These are phyloP conservation scores for Drosophila dunni DNA, from an alignment of 1,140 invertebrate species.

Conservation along the genomic window DNA sequence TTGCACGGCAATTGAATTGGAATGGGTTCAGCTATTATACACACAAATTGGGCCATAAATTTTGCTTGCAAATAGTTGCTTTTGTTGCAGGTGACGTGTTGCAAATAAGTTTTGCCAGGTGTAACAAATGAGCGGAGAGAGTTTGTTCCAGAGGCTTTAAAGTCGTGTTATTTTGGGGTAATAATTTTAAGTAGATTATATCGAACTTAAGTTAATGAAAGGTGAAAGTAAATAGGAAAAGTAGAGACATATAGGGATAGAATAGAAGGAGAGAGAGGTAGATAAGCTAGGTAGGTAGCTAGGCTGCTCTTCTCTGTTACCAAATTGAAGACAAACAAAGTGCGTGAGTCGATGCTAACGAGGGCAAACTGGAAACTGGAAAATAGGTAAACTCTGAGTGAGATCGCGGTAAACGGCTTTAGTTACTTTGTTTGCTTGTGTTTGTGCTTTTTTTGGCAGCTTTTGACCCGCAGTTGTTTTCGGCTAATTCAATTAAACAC, in stretches of 20 bases:
- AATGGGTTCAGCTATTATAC: neutral
- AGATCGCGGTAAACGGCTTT: neutral
- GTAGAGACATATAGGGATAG: neutral
- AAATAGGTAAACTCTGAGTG: neutral
- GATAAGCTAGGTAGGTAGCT: neutral
- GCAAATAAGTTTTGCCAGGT: neutral
- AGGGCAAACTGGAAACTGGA: too few relatives aligned
- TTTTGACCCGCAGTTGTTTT: conserved; percentile 21
- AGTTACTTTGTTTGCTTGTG: neutral
- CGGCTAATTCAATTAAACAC: conserved; percentile 49
- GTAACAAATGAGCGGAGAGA: neutral
- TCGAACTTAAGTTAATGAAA: neutral
- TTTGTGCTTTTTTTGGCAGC: conserved; percentile 1
- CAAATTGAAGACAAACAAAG: conserved; percentile 9
- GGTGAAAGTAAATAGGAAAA: neutral
- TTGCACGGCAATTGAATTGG: neutral
- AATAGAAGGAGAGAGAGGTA: neutral
- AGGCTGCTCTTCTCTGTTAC: neutral
- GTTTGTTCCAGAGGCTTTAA: neutral
- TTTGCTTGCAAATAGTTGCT: conserved; percentile 9
- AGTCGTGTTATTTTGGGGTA: too few relatives aligned
- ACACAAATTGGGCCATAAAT: conserved; percentile 40
- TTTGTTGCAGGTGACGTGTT: conserved; percentile 23
- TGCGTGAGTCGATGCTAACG: neutral
- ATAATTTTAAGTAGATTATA: too few relatives aligned